Conservation (phyloP, 2,113 vertebrate genomes). For the Menidia beryllina region DNA sequence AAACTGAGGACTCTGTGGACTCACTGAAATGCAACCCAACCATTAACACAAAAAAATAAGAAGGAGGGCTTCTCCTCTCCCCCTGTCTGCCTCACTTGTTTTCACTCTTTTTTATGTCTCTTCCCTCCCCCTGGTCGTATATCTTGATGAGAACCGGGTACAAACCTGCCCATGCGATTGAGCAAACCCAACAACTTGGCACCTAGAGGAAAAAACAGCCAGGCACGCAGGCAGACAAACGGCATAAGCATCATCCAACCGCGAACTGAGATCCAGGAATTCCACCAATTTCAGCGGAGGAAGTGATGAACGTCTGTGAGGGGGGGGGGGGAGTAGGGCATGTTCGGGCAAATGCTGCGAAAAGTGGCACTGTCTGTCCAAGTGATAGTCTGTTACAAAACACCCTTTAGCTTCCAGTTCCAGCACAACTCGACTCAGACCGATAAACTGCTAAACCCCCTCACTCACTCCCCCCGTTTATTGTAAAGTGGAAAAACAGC, state of each 20-base stretch:
- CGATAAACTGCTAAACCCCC: too few species aligned
- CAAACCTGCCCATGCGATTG: conserved; percentile 54
- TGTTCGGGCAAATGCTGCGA: conserved; percentile 61
- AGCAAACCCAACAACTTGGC: conserved; percentile 60
- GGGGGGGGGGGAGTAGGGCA: conserved; percentile 24
- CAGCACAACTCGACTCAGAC: conserved; percentile 11
- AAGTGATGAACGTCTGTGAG: conserved; percentile 57
- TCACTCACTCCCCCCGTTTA: too few species aligned
- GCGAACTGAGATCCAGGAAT: conserved; percentile 65
- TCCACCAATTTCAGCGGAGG: conserved; percentile 62
- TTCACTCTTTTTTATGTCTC: conserved; percentile 7
- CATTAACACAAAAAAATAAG: conserved; percentile 22
- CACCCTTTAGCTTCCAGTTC: conserved; percentile 17
- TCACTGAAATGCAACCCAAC: conserved; percentile 9
- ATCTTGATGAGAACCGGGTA: conserved; percentile 45
- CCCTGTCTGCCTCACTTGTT: conserved; percentile 3
- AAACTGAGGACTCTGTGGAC: conserved; percentile 31
- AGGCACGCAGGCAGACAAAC: conserved; percentile 63
- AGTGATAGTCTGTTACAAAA: conserved; percentile 39
- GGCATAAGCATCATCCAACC: conserved; percentile 54
- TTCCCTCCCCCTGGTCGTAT: conserved; percentile 5
- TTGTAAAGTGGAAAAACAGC: too few species aligned
- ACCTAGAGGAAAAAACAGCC: conserved; percentile 60
- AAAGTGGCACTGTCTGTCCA: conserved; percentile 33
- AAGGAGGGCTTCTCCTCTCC: conserved; percentile 8